Base-by-base conservation (phyloP, 2,113 vertebrate genomes). In the Hucho hucho region DNA sequence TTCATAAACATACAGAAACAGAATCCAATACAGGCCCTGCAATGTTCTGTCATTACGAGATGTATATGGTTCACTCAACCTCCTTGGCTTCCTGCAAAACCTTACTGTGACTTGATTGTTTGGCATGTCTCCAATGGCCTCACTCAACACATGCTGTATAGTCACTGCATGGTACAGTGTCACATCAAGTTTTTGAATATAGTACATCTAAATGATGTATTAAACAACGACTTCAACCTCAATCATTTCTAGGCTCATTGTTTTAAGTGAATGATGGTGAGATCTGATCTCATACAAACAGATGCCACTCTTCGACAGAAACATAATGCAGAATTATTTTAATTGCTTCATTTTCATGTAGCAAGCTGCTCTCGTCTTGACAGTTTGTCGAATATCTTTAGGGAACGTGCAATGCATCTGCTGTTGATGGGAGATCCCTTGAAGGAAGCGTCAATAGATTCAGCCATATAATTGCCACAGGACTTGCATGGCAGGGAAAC, bases 281-380 rank as follows among this genome's bases (percentile, higher is more conserved):
- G 6, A 73, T 66, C 29, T 66, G 14, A 53, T 72, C 56, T 46
- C 20, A 56, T 43, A 75, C 77, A 64, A 78, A 84, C 80, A 83
- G 80, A 83, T 64, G 75, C 76, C 73, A 75, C 69, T 79, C 76
- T 77, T 80, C 65, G 72, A 63, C 74, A 58, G 58, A 64, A 78
- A 67, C 46, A 69, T 73, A 83, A 81, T 82, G 79, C 80, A 80
- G 84, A 89, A 78, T 87, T 84, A 84, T 89, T 90, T 89, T 87
- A 89, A 88, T 84, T 70, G 83, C 82, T 81, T 73, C 73, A 85
- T 89, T 56, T 87, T 81, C 77, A 82, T 76, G 80, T 69, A 73
- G 75, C 77, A 83, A 88, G 75, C 63, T 82, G 75, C 73, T 81
- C 32, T 70, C 75, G 78, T 73, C 74, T 66, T 74, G 79, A 80